Percentiles rank a stretch among this genome's conserved stretches.
phyloP scores from a whole-genome alignment of 92 coral and sea anemone species.

The Porites rus region DNA sequence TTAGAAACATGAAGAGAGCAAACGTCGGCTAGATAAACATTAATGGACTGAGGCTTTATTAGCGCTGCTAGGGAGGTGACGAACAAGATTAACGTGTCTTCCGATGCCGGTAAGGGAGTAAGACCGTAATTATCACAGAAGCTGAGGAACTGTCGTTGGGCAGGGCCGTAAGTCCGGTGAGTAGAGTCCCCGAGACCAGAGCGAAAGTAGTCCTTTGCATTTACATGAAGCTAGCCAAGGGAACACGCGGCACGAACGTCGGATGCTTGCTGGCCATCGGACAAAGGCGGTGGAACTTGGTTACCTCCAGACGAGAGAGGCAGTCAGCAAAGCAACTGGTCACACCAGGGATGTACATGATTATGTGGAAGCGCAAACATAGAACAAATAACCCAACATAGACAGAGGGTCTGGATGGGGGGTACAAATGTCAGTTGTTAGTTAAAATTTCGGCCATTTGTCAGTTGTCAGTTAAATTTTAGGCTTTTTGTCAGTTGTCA shows the following conservation, averaged over 20 bases:
- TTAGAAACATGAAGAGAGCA: constrained; percentile 11
- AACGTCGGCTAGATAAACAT: constrained; percentile 16
- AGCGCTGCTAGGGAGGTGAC: neutral
- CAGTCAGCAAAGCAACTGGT: constrained; percentile 12
- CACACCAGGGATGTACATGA: constrained; percentile 13
- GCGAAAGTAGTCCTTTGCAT: no score
- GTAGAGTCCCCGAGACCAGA: no score
- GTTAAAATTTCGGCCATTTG: no score
- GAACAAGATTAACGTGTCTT: constrained; percentile 10
- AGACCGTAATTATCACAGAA: constrained; percentile 2
- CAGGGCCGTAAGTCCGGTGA: neutral
- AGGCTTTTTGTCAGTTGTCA: no score
- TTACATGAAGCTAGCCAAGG: no score
- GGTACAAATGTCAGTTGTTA: no score
- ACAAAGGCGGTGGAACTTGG: constrained; percentile 19
- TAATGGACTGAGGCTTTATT: constrained; percentile 16
- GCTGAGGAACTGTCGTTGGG: constrained; percentile 21
- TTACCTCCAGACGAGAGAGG: constrained; percentile 7
- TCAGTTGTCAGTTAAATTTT: no score
- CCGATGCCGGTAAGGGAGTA: constrained; percentile 6
- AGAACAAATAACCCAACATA: constrained; percentile 7
- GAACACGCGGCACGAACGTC: no score
- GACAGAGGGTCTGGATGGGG: no score
- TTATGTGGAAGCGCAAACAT: neutral
- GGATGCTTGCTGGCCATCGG: constrained; percentile 1